Evolutionary conservation across 1,140 invertebrate species (phyloP), one percentile per base, ranked within the genome.

Genomic region (Lepidurus couesii): DNA sequence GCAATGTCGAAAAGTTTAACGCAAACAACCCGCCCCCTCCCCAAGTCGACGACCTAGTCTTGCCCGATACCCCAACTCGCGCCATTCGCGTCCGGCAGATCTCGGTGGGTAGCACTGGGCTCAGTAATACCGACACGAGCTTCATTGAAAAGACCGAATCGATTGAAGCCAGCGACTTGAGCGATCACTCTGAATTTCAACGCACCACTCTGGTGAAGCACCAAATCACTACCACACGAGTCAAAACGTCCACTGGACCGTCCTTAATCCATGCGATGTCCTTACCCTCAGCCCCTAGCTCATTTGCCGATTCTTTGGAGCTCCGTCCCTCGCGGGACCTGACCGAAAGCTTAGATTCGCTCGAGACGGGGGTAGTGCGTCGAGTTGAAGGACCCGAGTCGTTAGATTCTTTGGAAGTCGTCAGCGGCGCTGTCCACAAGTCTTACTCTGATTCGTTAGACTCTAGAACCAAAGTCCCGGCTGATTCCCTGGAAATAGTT

Each of bases 1-100:
- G 86, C 16, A 92, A 92, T 83, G 90, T 91, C 2, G 91, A 91
- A 81, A 88, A 87, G 76, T 88, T 90, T 75, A 88, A 89, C 42
- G 65, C 74, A 0, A 74, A 21, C 75, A 78, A 2, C 24, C 34
- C 44, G 34, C n/a, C 44, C 45, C 53, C 53, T 3, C 21, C 77
- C 34, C 78, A 79, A 75, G 44, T 43, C 1, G 42, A 42, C 11
- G 44, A 75, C 3, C 11, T 43, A 16, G 44, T 42, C 13, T 75
- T 44, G 4, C 44, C 74, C 44, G 42, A 44, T 13, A 75, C 44
- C 74, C 74, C 74, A 13, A 75, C 42, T 16, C 42, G 44, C 42
- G 42, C 74, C 24, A 13, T 43, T 7, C 74, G 42, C 24, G 44
- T 75, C 74, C 77, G 16, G 9, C 74, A 78, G 21, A 74, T 74